Conservation (phyloP, 1,140 invertebrate genomes). For the Papilio xuthus region DNA sequence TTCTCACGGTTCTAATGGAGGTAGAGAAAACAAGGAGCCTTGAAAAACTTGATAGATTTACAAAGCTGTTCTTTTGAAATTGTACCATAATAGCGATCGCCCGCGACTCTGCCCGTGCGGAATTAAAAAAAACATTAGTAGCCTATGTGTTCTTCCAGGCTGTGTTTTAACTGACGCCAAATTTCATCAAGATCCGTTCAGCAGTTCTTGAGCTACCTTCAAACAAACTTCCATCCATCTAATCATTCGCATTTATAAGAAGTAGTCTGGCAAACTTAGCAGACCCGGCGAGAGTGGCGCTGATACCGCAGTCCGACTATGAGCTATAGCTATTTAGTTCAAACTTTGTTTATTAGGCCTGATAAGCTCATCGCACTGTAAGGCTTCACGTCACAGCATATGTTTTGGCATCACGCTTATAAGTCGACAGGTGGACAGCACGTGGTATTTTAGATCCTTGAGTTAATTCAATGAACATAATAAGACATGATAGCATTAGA, state of each 20-base stretch:
- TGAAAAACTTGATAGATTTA: not conserved
- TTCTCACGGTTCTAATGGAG: conserved; percentile 13
- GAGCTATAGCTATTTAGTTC: not conserved
- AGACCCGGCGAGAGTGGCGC: too few relatives aligned
- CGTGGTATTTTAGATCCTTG: not conserved
- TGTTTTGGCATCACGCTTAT: not conserved
- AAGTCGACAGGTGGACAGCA: not conserved
- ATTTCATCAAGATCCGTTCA: too few relatives aligned
- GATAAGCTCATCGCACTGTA: not conserved
- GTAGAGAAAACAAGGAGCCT: conserved; percentile 5
- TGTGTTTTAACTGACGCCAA: too few relatives aligned
- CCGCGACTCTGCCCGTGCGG: too few relatives aligned
- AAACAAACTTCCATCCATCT: too few relatives aligned
- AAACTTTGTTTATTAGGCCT: not conserved
- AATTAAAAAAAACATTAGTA: too few relatives aligned
- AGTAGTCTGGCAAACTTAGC: too few relatives aligned
- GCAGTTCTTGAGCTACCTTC: too few relatives aligned
- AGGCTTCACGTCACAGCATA: not conserved
- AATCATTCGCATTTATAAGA: too few relatives aligned
- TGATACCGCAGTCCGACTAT: too few relatives aligned
- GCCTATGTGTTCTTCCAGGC: too few relatives aligned
- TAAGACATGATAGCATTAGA: not conserved
- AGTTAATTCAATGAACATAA: not conserved
- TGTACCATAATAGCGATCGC: not conserved
- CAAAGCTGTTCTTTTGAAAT: not conserved